Percentiles rank a stretch among this genome's conserved stretches.
Conservation (phyloP, 2,888 invertebrate species). For the Folsomia manolachei region DNA sequence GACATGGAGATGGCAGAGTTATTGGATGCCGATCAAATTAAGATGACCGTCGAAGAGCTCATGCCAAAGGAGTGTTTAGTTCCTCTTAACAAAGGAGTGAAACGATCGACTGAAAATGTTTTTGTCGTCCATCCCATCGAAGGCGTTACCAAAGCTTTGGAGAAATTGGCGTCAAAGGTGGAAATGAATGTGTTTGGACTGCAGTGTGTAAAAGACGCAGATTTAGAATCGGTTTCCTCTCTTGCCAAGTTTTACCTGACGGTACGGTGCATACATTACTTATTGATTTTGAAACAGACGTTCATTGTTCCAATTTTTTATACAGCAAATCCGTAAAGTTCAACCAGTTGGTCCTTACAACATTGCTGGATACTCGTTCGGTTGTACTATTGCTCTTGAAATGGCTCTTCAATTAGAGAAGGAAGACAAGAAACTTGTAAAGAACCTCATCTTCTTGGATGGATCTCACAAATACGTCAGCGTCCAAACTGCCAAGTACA, state of each 20-base stretch:
- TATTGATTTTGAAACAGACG: neutral
- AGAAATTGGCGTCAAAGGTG: conserved; percentile 69
- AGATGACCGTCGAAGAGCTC: conserved; percentile 60
- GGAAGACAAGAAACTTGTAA: conserved; percentile 57
- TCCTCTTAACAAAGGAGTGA: conserved; percentile 57
- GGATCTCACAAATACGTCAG: conserved; percentile 82
- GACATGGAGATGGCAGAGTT: conserved; percentile 26
- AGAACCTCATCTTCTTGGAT: conserved; percentile 75
- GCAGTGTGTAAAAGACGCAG: conserved; percentile 77
- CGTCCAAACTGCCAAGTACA: conserved; percentile 69
- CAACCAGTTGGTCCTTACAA: conserved; percentile 82
- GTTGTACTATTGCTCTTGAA: conserved; percentile 90
- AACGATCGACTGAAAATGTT: conserved; percentile 50
- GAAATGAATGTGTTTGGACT: conserved; percentile 79
- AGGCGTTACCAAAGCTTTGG: conserved; percentile 72
- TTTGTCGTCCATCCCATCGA: conserved; percentile 80
- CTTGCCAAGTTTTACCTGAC: conserved; percentile 71
- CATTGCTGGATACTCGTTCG: conserved; percentile 92
- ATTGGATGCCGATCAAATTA: conserved; percentile 39
- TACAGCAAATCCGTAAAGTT: conserved; percentile 67
- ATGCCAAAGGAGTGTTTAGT: conserved; percentile 73
- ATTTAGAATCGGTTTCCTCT: conserved; percentile 67
- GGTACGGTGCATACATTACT: conserved; percentile 48
- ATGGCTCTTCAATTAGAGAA: conserved; percentile 82
- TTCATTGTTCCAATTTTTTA: too few species aligned